phyloP scores from a whole-genome alignment of 2,888 invertebrate genomes.

The Agrochola lychnidis region DNA sequence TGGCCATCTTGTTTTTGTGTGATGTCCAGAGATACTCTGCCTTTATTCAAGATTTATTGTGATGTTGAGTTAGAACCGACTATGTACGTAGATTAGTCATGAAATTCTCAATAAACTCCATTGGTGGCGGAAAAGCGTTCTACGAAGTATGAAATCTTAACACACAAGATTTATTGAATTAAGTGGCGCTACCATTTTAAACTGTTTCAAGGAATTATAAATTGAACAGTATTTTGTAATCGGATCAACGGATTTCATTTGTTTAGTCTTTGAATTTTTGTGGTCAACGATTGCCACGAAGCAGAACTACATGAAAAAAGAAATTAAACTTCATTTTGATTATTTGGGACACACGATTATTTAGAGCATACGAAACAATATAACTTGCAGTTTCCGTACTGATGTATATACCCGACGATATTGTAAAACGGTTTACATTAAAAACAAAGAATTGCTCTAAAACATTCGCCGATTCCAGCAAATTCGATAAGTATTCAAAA shows the following conservation, averaged over 20 bases:
- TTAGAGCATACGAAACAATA: neutral
- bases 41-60: constrained; percentile 53
- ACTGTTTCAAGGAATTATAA: constrained; percentile 49
- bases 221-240: constrained; percentile 6
- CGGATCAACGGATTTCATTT: constrained; percentile 9
- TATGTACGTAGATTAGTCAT: constrained; percentile 63
- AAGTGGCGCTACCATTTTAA: constrained; percentile 38
- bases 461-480: neutral
- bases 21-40: constrained; percentile 35
- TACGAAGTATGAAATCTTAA: constrained; percentile 49
- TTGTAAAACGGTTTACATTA: constrained; percentile 3
- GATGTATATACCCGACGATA: neutral
- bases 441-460: constrained; percentile 20
- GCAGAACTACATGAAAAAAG: neutral
- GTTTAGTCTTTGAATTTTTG: constrained; percentile 6
- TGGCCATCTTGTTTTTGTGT: constrained; percentile 32
- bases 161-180: constrained; percentile 52
- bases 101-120: constrained; percentile 55
- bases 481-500: constrained; percentile 23
- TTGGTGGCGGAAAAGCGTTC: constrained; percentile 58
- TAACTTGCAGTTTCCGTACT: neutral
- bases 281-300: neutral
- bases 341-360: neutral
- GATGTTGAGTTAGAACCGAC: constrained; percentile 45
- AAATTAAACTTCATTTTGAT: neutral